A percentile compares a stretch with the other conserved stretches of the same genome.
Conservation (phyloP, 2,888 invertebrate genomes). For the Panzeria rudis region DNA sequence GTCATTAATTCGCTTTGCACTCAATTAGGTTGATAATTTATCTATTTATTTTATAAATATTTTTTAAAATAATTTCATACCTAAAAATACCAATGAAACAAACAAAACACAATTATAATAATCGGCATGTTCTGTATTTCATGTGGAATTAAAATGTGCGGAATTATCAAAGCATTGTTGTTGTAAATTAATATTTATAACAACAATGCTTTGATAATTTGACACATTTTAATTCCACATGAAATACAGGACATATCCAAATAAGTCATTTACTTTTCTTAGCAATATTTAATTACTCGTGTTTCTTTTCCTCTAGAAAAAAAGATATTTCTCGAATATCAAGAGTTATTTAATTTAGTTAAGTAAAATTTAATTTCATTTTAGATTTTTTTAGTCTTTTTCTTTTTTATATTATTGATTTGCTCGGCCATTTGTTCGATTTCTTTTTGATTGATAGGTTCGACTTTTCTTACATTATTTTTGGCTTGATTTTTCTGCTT, state of each 20-base stretch:
- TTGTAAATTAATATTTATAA: too few relatives aligned
- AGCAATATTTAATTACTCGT: conserved; percentile 5
- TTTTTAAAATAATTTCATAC: conserved; percentile 10
- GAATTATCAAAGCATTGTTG: too few relatives aligned
- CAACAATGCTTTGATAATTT: too few relatives aligned
- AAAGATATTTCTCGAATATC: conserved; percentile 65
- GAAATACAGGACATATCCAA: too few relatives aligned
- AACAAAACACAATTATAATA: background rate
- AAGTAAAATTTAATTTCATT: conserved; percentile 61
- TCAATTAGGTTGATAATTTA: background rate
- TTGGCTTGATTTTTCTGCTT: conserved; percentile 79
- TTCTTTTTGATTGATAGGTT: conserved; percentile 85
- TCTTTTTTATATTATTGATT: conserved; percentile 86
- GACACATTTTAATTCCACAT: too few relatives aligned
- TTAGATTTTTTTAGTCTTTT: conserved; percentile 83
- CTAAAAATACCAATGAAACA: conserved; percentile 27
- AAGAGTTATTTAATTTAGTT: conserved; percentile 45
- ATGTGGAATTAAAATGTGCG: too few relatives aligned
- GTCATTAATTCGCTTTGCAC: too few relatives aligned
- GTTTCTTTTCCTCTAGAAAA: background rate
- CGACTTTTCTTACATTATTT: conserved; percentile 79
- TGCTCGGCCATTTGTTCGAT: conserved; percentile 87
- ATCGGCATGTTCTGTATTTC: too few relatives aligned
- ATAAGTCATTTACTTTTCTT: background rate
- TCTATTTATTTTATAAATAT: background rate